phyloP scores from a whole-genome alignment of 2,888 invertebrate species.

The Ommatoiulus sabulosus region DNA sequence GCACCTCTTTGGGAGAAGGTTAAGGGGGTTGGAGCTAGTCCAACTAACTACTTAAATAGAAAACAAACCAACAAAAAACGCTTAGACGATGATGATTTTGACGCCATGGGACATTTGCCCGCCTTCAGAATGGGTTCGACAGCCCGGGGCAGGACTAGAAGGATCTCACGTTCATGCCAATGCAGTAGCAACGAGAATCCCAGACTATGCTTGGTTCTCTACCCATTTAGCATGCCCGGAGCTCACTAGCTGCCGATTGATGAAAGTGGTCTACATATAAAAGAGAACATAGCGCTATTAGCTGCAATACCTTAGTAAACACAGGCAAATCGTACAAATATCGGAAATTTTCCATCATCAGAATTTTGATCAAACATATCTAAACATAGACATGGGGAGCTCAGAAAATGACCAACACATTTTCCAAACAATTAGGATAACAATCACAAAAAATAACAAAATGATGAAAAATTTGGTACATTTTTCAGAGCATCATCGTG shows the following conservation, averaged over 20 bases:
- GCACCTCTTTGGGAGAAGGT: not conserved
- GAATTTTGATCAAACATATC: no score
- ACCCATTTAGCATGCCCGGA: constrained; percentile 85
- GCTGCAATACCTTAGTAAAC: no score
- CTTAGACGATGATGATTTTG: not conserved
- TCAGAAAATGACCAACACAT: no score
- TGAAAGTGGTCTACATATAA: constrained; percentile 80
- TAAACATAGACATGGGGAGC: no score
- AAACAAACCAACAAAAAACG: constrained; percentile 21
- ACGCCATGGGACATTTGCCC: not conserved
- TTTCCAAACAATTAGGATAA: no score
- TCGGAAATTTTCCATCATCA: no score
- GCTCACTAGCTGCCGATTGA: constrained; percentile 88
- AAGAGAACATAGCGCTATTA: constrained; percentile 53
- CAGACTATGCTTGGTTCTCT: constrained; percentile 61
- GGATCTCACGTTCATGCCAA: not conserved
- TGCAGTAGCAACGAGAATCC: not conserved
- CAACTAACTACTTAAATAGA: not conserved
- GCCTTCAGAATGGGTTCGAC: not conserved
- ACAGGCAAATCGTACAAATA: no score
- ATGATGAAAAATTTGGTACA: no score
- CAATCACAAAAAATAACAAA: no score
- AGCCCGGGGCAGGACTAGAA: constrained; percentile 42
- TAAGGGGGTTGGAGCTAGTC: not conserved
- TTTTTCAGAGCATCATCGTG: no score